These are phyloP conservation scores for Corbicula japonica DNA, from an alignment of 2,888 invertebrate genomes.

Conservation along the genomic window DNA sequence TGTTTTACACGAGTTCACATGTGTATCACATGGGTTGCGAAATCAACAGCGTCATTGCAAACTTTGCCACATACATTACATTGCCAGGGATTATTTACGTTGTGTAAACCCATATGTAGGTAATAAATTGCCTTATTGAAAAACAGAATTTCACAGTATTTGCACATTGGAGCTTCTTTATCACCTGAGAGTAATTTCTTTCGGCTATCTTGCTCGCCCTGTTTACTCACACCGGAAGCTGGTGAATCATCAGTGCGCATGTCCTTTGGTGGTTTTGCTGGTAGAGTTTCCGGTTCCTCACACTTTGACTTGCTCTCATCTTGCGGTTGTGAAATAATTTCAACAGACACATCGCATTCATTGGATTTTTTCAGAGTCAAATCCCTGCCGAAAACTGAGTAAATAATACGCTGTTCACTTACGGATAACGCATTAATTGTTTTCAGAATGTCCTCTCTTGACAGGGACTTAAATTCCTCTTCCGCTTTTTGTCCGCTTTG, in stretches of 20 bases:
- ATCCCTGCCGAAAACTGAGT: slow-evolving; percentile 61
- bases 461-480: neutral
- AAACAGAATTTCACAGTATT: slow-evolving; percentile 95
- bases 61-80: slow-evolving; percentile 99
- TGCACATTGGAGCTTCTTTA: slow-evolving; percentile 69
- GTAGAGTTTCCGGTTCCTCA: neutral
- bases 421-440: slow-evolving; percentile 52
- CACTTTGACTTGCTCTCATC: no score
- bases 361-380: slow-evolving; percentile 43
- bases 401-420: slow-evolving; percentile 60
- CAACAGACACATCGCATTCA: no score
- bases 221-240: slow-evolving; percentile 16
- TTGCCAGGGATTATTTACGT: slow-evolving; percentile 98
- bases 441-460: slow-evolving; percentile 5
- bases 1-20: slow-evolving; percentile 43
- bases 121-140: slow-evolving; percentile 98
- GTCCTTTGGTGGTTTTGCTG: neutral
- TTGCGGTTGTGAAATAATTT: no score
- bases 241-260: slow-evolving; percentile 8
- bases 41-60: slow-evolving; percentile 98
- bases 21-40: slow-evolving; percentile 89
- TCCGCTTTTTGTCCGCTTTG: neutral
- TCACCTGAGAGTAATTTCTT: neutral
- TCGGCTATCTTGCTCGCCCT: slow-evolving; percentile 35
- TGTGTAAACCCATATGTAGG: slow-evolving; percentile 99